Evolutionary conservation across 2,113 vertebrate genomes (phyloP).

Genomic region (Dromas ardeola): DNA sequence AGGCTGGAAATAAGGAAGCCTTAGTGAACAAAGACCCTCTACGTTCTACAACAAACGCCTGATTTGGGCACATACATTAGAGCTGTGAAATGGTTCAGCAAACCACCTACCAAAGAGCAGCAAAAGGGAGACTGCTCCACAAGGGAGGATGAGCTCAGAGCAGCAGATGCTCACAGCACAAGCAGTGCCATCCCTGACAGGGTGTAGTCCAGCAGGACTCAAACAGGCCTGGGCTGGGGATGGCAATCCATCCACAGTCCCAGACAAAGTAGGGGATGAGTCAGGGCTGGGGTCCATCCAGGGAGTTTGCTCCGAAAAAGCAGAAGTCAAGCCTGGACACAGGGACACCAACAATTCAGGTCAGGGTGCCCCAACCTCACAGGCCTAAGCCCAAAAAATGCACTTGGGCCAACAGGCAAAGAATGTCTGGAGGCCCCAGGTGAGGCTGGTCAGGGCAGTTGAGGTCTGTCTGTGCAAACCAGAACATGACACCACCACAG

Average conservation of each 20-base stretch:
- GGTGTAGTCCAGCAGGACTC: neutral
- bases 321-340: neutral
- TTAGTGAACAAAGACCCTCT: neutral
- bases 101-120: neutral
- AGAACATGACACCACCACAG: neutral
- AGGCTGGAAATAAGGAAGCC: neutral
- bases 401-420: neutral
- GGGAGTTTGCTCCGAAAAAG: neutral
- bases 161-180: neutral
- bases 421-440: neutral
- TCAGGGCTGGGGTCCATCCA: too few relatives aligned
- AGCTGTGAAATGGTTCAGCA: neutral
- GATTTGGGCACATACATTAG: neutral
- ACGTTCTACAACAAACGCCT: neutral
- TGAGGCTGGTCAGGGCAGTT: neutral
- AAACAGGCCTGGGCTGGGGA: neutral
- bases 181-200: neutral
- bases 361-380: neutral
- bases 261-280: neutral
- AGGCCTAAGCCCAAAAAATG: neutral
- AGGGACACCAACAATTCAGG: neutral
- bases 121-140: neutral
- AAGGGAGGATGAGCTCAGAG: neutral
- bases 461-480: neutral
- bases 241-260: neutral